Base-by-base conservation (phyloP, 1,140 invertebrate genomes). In the Drosophila erecta region DNA sequence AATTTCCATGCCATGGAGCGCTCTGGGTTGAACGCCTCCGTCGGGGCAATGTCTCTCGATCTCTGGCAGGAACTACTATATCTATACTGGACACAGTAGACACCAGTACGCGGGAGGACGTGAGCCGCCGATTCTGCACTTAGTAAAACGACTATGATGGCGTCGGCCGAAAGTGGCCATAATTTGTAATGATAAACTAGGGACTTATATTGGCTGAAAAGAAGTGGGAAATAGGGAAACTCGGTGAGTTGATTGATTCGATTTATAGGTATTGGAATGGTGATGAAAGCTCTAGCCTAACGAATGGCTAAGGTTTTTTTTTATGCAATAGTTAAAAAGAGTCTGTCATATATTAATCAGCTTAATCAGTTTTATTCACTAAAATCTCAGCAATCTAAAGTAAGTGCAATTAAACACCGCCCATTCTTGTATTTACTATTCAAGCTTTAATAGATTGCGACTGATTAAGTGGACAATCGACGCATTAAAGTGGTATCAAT, bases 1-100 rank as follows among this genome's bases (percentile, higher is more conserved):
- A 86, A 81, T 81, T 72, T 79, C 58, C 74, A 75, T 76, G 62
- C 62, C 65, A 27, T 44, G 54, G 22, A 38, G 43, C 72, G 62
- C 38, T 62, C 43, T 24, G 64, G 74, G 72, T 66, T 75, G 59
- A 47, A 80, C 73, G 81, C 73, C 81, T 69, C 27, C 64, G 43
- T 43, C 12, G 24, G 58, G 41, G 20, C 66, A 81, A 74, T 66
- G 73, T 30, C 64, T 66, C 50, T 62, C 50, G 58, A 50, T 59
- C 46, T 57, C 46, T 57, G 61, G n/a, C 49, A 38, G 60, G 43
- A 56, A 24, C 46, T 46, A 50, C 71, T 43, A 40, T 24, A 24
- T 11, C 17, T 3, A 6, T 24, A n/a, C 4, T 14, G 8, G 4
- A 11, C 14, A 17, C 58, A 44, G 35, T 43, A 46, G 30, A 79